Evolutionary conservation across 2,888 invertebrate genomes (phyloP), one percentile per base, ranked within the genome.

Genomic region (Tethea ocularis): DNA sequence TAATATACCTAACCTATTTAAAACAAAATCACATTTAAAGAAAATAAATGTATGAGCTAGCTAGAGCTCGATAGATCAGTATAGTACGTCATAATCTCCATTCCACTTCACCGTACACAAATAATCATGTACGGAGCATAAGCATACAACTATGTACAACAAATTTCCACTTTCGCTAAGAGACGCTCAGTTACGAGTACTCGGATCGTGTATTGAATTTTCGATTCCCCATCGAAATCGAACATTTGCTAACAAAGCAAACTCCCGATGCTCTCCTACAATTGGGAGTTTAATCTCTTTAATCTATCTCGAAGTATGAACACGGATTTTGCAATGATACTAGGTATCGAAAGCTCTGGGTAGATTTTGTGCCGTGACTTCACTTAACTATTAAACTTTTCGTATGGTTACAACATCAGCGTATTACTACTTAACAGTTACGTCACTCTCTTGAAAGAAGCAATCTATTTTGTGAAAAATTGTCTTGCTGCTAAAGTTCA

Each of bases 201-300:
- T 41, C 52, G 52, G 33, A 26, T 36, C 26, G 41, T 53, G 52
- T 41, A 57, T 57, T 62, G 63, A 62, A 62, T 56, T 55, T 54
- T 61, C 41, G 13, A 46, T 46, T 60, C 52, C 58, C 56, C 17
- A 20, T 60, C 60, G 53, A 57, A 61, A 65, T 64, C 59, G 63
- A 67, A 69, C 59, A 67, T 61, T 72, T 56, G 63, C 58, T 68
- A 65, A 71, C 66, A 73, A 64, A 64, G 60, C 38, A 51, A 61
- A 58, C 56, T 64, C 59, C 51, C 33, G 29, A 61, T 51, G 55
- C 63, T 46, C 60, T 56, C 57, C 61, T 54, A 22, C 51, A 62
- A 68, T 73, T 57, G 64, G 57, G 69, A 67, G 51, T 68, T 70
- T 68, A 67, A 73, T 73, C 65, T 51, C 51, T 55, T 62, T 69